Evolutionary conservation across 1,140 invertebrate species (phyloP).

Genomic region (Philaenus spumarius): DNA sequence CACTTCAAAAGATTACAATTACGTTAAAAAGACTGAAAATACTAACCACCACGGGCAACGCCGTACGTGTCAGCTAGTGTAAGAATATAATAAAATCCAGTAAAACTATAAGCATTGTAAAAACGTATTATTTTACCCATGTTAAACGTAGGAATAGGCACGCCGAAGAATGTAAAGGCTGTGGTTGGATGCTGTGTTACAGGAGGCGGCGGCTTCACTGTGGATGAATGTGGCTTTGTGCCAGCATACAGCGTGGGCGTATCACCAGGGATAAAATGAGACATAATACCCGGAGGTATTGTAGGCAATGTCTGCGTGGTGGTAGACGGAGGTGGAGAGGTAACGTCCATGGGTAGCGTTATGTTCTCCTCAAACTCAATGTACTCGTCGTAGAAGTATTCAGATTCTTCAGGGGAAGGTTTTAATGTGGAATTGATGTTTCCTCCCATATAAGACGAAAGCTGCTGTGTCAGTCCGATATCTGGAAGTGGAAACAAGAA

Average conservation of each 20-base stretch:
- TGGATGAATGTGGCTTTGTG: conserved; percentile 8
- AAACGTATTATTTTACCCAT: too few relatives aligned
- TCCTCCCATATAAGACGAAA: neutral
- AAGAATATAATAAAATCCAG: too few relatives aligned
- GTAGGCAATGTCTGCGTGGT: too few relatives aligned
- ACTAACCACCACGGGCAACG: too few relatives aligned
- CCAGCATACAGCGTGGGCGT: conserved; percentile 57
- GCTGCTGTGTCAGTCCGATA: conserved; percentile 17
- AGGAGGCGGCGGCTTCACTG: conserved; percentile 27
- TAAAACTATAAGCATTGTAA: too few relatives aligned
- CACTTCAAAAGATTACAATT: too few relatives aligned
- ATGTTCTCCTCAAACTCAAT: conserved; percentile 59
- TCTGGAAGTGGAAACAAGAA: too few relatives aligned
- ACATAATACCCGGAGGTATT: conserved; percentile 28
- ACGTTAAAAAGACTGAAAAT: too few relatives aligned
- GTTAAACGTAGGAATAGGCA: conserved; percentile 67
- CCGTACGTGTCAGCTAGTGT: too few relatives aligned
- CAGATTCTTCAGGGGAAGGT: conserved; percentile 59
- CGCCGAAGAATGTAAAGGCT: conserved; percentile 77
- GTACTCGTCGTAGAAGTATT: conserved; percentile 77
- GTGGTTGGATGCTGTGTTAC: conserved; percentile 38
- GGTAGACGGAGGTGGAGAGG: conserved; percentile 23
- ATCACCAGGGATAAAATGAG: conserved; percentile 47
- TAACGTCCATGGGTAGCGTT: conserved; percentile 39
- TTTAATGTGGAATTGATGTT: conserved; percentile 8